Conservation (phyloP, 2,113 vertebrate genomes). For the Oostethus manadensis region DNA sequence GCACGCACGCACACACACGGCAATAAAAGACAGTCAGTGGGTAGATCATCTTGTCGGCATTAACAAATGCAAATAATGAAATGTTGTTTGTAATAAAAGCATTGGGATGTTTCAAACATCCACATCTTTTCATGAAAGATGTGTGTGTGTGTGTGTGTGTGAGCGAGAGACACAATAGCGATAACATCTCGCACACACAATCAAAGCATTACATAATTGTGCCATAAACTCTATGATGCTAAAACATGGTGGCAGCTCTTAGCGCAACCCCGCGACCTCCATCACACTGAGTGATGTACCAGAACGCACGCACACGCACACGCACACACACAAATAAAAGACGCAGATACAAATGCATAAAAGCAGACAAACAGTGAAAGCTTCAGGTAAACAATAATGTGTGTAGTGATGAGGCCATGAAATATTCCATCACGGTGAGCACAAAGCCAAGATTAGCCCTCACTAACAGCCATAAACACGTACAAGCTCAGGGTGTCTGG, state of each 20-base stretch:
- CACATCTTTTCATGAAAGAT: not conserved
- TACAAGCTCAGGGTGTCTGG: not conserved
- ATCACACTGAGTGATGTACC: not conserved
- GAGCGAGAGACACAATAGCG: not conserved
- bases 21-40: not conserved
- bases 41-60: not conserved
- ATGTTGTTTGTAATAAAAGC: not conserved
- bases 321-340: not conserved
- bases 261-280: slow-evolving; percentile 2
- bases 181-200: not conserved
- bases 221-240: not conserved
- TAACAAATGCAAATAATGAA: too few species aligned
- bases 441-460: not conserved
- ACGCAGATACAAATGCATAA: not conserved
- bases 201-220: not conserved
- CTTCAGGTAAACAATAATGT: not conserved
- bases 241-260: slow-evolving; percentile 1
- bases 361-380: not conserved
- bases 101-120: not conserved
- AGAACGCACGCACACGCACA: not conserved
- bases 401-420: not conserved
- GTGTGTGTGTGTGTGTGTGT: too few species aligned
- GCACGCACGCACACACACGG: not conserved
- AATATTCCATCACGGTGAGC: not conserved
- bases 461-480: not conserved